These are phyloP conservation scores for Drosophila falleni DNA, from an alignment of 2,888 invertebrate species.

Conservation along the genomic window DNA sequence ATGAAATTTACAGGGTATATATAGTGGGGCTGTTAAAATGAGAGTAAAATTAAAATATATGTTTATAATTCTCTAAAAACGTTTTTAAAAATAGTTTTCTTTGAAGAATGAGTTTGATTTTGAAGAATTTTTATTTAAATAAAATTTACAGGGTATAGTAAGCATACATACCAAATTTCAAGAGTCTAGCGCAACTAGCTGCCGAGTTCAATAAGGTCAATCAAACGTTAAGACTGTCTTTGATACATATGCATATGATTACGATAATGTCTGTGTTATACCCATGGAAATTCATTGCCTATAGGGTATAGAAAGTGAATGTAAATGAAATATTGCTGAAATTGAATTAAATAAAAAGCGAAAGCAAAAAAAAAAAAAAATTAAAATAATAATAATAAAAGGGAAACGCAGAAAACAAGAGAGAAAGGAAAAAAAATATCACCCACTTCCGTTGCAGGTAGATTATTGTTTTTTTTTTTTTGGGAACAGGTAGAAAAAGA, in stretches of 20 bases:
- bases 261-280: background rate
- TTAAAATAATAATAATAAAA: slow-evolving; percentile 34
- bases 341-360: slow-evolving; percentile 76
- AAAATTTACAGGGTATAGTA: background rate
- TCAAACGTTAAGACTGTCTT: background rate
- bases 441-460: slow-evolving; percentile 65
- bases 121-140: background rate
- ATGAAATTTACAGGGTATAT: slow-evolving; percentile 3
- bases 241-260: background rate
- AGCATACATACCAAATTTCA: background rate
- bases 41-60: background rate
- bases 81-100: background rate
- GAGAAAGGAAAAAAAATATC: slow-evolving; percentile 29
- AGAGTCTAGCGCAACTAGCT: background rate
- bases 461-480: slow-evolving; percentile 7
- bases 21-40: background rate
- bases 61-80: too few relatives aligned
- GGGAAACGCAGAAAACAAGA: slow-evolving; percentile 13
- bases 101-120: background rate
- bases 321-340: slow-evolving; percentile 44
- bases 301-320: slow-evolving; percentile 17
- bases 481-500: slow-evolving; percentile 40
- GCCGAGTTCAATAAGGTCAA: background rate
- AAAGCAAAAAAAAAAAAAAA: slow-evolving; percentile 58
- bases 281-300: background rate